phyloP scores from a whole-genome alignment of 2,888 invertebrate species.

The Lamellibrachia columna region DNA sequence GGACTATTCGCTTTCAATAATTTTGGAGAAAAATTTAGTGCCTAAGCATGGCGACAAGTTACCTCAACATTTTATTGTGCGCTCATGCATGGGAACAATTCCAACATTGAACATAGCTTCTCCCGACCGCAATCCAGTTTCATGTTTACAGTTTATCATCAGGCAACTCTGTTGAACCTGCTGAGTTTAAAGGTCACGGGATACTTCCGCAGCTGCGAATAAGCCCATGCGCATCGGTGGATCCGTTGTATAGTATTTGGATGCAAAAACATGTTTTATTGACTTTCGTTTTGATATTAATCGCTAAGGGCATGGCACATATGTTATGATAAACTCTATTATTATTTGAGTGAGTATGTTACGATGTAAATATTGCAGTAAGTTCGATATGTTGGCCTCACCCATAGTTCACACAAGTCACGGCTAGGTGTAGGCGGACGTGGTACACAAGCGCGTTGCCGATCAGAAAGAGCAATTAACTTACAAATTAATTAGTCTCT shows the following conservation, averaged over 20 bases:
- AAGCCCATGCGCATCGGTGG: not conserved
- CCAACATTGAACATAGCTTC: too few species aligned
- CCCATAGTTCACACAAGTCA: not conserved
- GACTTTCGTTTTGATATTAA: not conserved
- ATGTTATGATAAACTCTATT: not conserved
- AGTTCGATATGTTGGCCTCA: not conserved
- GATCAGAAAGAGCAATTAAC: not conserved
- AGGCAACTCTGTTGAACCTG: too few species aligned
- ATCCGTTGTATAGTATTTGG: not conserved
- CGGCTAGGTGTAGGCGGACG: not conserved
- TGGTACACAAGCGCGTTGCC: not conserved
- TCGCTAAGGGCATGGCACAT: not conserved
- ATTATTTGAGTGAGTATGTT: not conserved
- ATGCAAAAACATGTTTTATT: not conserved
- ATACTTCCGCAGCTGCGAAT: not conserved
- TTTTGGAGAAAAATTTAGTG: too few species aligned
- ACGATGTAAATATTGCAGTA: not conserved
- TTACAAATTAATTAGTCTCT: not conserved
- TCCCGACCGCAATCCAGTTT: too few species aligned
- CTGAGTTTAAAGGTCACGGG: too few species aligned
- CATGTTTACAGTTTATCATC: too few species aligned
- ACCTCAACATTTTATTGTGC: too few species aligned
- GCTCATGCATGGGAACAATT: too few species aligned
- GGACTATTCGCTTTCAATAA: not conserved
- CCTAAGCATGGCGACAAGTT: too few species aligned